Evolutionary conservation across 2,888 invertebrate species (phyloP).

Genomic region (Dione juno): DNA sequence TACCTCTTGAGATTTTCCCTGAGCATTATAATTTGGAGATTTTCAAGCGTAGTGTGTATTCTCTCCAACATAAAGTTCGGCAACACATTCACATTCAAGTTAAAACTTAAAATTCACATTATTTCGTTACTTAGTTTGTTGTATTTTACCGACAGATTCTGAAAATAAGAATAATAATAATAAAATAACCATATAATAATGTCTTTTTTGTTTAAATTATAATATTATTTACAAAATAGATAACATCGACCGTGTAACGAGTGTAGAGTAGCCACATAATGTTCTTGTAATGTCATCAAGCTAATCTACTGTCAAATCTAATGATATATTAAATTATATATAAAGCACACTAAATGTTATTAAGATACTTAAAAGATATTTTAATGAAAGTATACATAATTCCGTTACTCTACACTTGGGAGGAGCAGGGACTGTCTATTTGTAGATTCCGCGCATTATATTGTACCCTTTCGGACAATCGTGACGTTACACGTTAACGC

Average conservation of each 20-base stretch:
- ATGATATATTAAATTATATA: slow-evolving; percentile 8
- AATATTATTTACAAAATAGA: neutral
- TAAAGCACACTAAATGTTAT: neutral
- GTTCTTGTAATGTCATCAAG: neutral
- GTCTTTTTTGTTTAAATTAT: too few relatives aligned
- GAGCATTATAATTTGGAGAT: too few relatives aligned
- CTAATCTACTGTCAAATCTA: slow-evolving; percentile 18
- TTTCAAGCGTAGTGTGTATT: too few relatives aligned
- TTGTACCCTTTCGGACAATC: slow-evolving; percentile 20
- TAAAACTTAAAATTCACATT: too few relatives aligned
- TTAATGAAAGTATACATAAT: slow-evolving; percentile 6
- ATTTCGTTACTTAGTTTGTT: too few relatives aligned
- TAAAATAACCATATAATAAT: too few relatives aligned
- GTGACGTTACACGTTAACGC: slow-evolving; percentile 11
- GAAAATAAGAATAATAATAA: too few relatives aligned
- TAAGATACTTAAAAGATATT: neutral
- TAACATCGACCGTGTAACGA: neutral
- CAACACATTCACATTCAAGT: too few relatives aligned
- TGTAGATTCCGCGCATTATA: slow-evolving; percentile 16
- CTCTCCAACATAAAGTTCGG: too few relatives aligned
- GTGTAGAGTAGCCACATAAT: neutral
- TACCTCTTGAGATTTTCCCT: too few relatives aligned
- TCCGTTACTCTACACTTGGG: slow-evolving; percentile 20
- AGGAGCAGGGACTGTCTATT: slow-evolving; percentile 16
- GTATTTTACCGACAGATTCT: too few relatives aligned